A percentile compares a stretch with the other conserved stretches of the same genome.
Conservation (phyloP, 2,113 vertebrate species). For the Dicerorhinus sumatrensis region DNA sequence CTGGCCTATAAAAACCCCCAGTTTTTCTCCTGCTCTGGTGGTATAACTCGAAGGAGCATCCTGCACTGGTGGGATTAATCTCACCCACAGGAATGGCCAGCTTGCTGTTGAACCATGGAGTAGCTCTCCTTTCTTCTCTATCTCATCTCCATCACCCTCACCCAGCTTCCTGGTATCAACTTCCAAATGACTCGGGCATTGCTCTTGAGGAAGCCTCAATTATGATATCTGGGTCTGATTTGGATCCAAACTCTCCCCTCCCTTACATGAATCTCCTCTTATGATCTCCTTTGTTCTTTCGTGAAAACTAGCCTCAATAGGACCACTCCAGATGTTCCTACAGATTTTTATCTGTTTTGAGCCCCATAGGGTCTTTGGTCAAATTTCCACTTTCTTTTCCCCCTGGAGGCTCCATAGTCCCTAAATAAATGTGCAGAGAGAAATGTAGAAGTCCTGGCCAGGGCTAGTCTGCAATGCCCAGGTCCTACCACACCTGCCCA, state of each 20-base stretch:
- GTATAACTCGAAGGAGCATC: too few relatives aligned
- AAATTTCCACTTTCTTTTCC: background rate
- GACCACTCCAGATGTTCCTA: background rate
- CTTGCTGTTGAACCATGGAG: rapidly evolving
- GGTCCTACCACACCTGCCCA: background rate
- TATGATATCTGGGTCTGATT: background rate
- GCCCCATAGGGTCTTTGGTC: background rate
- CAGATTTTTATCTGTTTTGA: background rate
- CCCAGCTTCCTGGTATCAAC: background rate
- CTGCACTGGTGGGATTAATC: too few relatives aligned
- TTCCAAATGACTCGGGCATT: background rate
- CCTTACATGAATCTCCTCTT: background rate
- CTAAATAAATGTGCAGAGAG: background rate
- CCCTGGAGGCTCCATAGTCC: background rate
- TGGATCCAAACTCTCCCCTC: background rate
- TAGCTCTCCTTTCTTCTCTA: background rate
- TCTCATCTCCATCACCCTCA: background rate
- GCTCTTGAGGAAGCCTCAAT: background rate
- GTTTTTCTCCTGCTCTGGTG: background rate
- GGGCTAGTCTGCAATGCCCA: rapidly evolving
- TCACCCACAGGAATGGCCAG: background rate
- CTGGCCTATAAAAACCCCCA: background rate
- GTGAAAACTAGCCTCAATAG: background rate
- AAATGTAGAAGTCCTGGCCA: background rate
- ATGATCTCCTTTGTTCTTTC: background rate